These are phyloP conservation scores for Bothrops alternatus DNA, from an alignment of 2,797 vertebrate species.

Conservation along the genomic window DNA sequence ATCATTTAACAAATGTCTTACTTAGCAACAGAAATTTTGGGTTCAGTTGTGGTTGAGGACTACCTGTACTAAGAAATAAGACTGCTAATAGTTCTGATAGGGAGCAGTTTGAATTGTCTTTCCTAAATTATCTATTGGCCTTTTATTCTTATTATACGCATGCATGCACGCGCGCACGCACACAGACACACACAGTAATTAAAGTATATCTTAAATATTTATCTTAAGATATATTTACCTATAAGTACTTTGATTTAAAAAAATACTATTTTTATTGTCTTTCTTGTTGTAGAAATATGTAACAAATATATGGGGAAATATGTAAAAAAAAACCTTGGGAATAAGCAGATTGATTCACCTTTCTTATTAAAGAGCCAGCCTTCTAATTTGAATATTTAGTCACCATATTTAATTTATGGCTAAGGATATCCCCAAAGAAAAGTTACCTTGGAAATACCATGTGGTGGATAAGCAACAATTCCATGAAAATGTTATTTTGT, in stretches of 20 bases:
- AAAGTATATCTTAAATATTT: not conserved
- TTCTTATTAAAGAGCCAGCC: not conserved
- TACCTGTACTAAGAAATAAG: too few species aligned
- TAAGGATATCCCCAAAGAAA: not conserved
- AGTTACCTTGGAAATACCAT: not conserved
- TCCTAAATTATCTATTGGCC: not conserved
- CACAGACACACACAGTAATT: not conserved
- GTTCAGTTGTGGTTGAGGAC: too few species aligned
- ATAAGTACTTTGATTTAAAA: not conserved
- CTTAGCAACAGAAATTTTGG: too few species aligned
- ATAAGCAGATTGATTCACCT: not conserved
- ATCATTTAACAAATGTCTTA: too few species aligned
- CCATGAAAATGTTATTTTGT: not conserved
- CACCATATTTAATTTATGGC: not conserved
- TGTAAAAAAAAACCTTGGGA: not conserved
- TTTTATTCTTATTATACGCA: not conserved
- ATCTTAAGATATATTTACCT: not conserved
- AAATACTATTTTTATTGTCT: not conserved
- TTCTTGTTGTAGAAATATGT: not conserved
- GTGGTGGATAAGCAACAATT: not conserved
- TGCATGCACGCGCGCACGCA: rapidly evolving
- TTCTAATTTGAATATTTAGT: not conserved
- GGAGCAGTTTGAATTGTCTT: too few species aligned
- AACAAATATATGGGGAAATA: not conserved
- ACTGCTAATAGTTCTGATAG: too few species aligned